Percentiles rank a stretch among this genome's conserved stretches.
Evolutionary conservation across 2,113 vertebrate species (phyloP).

Genomic region (Tricholaema leucomelas): DNA sequence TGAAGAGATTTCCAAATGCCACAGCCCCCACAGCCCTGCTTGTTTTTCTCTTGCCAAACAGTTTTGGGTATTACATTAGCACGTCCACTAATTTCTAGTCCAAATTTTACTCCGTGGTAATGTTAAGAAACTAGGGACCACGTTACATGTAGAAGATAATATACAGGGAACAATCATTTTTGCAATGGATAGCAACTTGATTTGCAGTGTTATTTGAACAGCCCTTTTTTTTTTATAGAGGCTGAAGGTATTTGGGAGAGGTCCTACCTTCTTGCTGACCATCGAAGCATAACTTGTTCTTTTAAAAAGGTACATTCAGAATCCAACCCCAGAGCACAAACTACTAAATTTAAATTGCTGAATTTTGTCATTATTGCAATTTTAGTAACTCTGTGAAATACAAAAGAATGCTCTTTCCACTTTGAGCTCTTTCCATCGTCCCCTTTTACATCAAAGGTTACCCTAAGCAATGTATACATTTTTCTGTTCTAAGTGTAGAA

Average conservation of each 20-base stretch:
- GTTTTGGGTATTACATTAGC: accelerated
- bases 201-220: neutral
- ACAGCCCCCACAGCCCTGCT: neutral
- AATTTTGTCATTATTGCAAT: conserved; percentile 11
- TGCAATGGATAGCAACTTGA: neutral
- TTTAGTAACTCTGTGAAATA: conserved; percentile 20
- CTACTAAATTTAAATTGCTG: conserved; percentile 12
- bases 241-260: neutral
- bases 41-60: neutral
- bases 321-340: neutral
- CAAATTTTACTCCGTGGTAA: neutral
- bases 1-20: neutral
- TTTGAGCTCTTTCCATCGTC: conserved; percentile 1
- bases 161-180: neutral
- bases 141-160: neutral
- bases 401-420: conserved; percentile 20
- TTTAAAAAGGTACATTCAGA: neutral
- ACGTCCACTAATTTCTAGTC: neutral
- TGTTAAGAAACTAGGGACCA: neutral
- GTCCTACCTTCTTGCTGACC: neutral
- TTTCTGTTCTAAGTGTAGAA: conserved; percentile 27
- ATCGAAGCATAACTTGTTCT: neutral
- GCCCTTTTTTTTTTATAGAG: neutral
- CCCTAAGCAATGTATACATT: neutral
- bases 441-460: conserved; percentile 25